Base-by-base conservation (phyloP, 1,140 invertebrate genomes). In the Artemia franciscana region DNA sequence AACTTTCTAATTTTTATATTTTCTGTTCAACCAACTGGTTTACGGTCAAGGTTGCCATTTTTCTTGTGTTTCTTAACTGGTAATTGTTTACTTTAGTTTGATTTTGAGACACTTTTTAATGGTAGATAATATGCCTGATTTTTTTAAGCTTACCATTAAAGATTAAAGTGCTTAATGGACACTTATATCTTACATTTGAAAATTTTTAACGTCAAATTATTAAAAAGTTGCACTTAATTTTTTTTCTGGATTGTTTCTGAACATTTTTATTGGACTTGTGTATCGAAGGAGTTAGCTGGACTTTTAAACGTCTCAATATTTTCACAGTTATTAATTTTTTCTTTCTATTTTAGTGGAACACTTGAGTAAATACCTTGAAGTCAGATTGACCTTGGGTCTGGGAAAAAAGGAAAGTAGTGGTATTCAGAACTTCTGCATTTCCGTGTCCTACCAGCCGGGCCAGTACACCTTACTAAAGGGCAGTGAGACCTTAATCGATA, bases 291-390 rank as follows among this genome's bases (percentile, higher is more conserved):
- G 30, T 7, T 7, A n/a, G n/a, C 7, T 39, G 7, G 30, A 7
- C n/a, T n/a, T 7, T 7, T 7, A 7, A n/a, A 7, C 30, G 7
- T 39, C n/a, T 39, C 7, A 39, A n/a, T n/a, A n/a, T 39, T 39
- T 7, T n/a, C 7, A 39, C 30, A 39, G 30, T 39, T 7, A 18
- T 15, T 15, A 2, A 18, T 63, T 39, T 64, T 64, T 67, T 67
- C 69, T 66, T 67, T 66, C 65, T 68, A 67, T 80, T 80, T 5
- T 77, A 83, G 91, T 97, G 65, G 91, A 96, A 71, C 93, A 97
- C 75, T 75, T 97, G 1, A 88, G 87, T 70, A 95, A 96, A 74
- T 97, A 97, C 73, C 75, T 96, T 62, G 89, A 89, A 2, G 94
- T 94, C 82, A 79, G 92, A 58, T 75, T 95, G 18, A 88, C 88